Conservation (phyloP, 2,113 vertebrate genomes). For the Phodopus roborovskii region DNA sequence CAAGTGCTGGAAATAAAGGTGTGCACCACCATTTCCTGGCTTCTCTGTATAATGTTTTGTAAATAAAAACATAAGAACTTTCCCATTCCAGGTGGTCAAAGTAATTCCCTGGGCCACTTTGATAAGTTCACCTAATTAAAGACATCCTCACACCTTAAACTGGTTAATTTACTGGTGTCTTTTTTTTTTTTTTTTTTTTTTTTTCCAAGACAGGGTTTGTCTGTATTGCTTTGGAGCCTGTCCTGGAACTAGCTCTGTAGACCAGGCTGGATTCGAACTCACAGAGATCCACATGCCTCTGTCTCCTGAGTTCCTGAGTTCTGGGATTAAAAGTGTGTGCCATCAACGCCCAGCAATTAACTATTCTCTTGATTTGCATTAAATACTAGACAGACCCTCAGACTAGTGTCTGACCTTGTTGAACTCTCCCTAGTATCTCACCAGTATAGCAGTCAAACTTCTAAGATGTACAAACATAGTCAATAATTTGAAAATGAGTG, state of each 20-base stretch:
- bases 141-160: not conserved
- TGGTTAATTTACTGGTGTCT: conserved; percentile 40
- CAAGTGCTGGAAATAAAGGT: not conserved
- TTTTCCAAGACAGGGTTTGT: too few species aligned
- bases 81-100: not conserved
- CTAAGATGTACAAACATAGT: not conserved
- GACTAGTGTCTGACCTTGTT: not conserved
- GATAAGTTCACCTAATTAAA: conserved; percentile 52
- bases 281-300: too few species aligned
- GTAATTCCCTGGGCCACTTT: conserved; percentile 23
- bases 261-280: too few species aligned
- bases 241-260: too few species aligned
- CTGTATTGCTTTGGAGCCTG: too few species aligned
- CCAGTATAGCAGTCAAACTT: not conserved
- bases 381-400: conserved; percentile 15
- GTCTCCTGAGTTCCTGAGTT: too few species aligned
- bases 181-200: too few species aligned
- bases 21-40: not conserved
- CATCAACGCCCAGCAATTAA: not conserved
- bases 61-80: conserved; percentile 56
- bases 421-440: conserved; percentile 10
- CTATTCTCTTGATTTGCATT: conserved; percentile 42
- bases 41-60: not conserved
- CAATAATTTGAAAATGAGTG: conserved; percentile 25
- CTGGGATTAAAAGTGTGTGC: too few species aligned